Base-by-base conservation (phyloP, 2,113 vertebrate genomes). In the Apus apus region DNA sequence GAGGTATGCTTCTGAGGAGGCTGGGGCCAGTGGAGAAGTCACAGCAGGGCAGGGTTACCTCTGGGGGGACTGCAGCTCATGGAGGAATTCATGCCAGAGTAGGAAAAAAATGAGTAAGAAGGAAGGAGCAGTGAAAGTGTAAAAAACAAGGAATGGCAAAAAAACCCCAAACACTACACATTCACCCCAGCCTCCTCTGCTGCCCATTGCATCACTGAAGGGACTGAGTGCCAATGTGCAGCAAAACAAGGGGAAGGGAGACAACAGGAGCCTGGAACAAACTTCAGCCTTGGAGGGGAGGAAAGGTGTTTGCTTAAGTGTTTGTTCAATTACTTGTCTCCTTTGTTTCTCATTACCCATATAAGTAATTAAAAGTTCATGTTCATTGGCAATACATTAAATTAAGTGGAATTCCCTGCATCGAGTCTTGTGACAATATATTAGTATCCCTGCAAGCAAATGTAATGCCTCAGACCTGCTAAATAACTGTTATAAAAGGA, bases 141-240 rank as follows among this genome's bases (percentile, higher is more conserved):
- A 57, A 51, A 12, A 46, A 77, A 57, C 13, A 51, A 76, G 18
- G 45, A 82, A 4, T 12, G 13, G 6, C 26, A 68, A 78, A 75
- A 70, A 43, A 43, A 48, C 19, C 19, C 6, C 17, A 48, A 20
- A 0, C 5, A 0, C 20, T 54, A 45, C 8, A 13, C 18, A 15
- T 16, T 66, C 53, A 61, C 7, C 27, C n/a, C 70, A 50, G 27
- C 30, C 26, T 75, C 34, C 78, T 84, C n/a, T 1, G 0, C 56
- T 65, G 30, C 40, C 9, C 15, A 4, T 58, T 2, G 1, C 40
- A 11, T 32, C 36, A 7, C 27, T 66, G 43, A 62, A 67, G 19
- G 40, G 40, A 57, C 17, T 40, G 23, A 77, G 27, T 8, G 13
- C 25, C 46, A 67, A 57, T 22, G 10, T 43, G 15, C 43, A 21